Conservation (phyloP, 2,113 vertebrate species). For the Ceuthmochares aereus region DNA sequence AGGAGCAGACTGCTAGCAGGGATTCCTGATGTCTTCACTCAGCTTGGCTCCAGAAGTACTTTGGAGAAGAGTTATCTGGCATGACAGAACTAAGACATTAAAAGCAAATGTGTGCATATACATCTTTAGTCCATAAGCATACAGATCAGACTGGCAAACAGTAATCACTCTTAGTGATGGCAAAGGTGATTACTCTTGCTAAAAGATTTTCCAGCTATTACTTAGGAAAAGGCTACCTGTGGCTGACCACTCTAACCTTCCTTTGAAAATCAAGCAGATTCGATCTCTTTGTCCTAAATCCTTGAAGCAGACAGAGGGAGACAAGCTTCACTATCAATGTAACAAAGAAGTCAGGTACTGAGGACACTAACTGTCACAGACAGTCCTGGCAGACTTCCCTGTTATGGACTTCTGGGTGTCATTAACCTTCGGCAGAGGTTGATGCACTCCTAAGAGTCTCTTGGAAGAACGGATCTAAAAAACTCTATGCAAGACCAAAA, state of each 20-base stretch:
- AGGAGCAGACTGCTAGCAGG: background rate
- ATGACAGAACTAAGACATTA: background rate
- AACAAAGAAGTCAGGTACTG: accelerated
- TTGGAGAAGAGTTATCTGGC: background rate
- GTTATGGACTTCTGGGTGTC: accelerated
- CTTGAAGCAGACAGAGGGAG: background rate
- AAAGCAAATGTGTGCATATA: background rate
- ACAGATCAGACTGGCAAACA: background rate
- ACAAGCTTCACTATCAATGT: background rate
- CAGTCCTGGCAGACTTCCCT: background rate
- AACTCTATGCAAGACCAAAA: accelerated
- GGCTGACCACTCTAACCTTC: background rate
- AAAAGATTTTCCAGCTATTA: background rate
- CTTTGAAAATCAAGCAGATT: background rate
- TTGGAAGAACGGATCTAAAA: background rate
- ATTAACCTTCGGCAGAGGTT: background rate
- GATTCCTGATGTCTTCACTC: background rate
- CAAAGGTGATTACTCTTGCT: background rate
- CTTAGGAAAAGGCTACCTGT: background rate
- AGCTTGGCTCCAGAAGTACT: background rate
- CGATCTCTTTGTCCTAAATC: background rate
- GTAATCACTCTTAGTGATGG: background rate
- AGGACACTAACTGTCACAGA: background rate
- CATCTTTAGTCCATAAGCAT: background rate
- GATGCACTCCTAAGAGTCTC: background rate